phyloP scores from a whole-genome alignment of 2,888 invertebrate species.

The Drosophila vallismaia region DNA sequence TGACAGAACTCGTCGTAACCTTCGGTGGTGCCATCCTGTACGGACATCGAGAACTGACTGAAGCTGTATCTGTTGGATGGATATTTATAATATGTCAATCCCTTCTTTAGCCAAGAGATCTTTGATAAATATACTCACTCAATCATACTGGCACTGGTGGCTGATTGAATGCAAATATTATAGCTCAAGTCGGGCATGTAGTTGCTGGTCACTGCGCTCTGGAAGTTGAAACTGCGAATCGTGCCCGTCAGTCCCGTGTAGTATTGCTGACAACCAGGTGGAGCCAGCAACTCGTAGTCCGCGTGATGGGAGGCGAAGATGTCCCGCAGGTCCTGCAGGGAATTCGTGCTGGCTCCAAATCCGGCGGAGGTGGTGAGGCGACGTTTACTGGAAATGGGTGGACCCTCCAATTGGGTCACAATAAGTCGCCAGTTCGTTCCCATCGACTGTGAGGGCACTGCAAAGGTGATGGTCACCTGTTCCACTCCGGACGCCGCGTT shows the following conservation, averaged over 20 bases:
- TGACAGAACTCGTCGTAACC: constrained; percentile 85
- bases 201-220: constrained; percentile 82
- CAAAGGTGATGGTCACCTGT: constrained; percentile 84
- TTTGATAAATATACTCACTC: constrained; percentile 63
- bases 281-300: constrained; percentile 84
- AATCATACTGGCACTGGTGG: constrained; percentile 69
- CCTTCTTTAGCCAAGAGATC: not conserved
- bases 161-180: constrained; percentile 87
- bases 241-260: constrained; percentile 86
- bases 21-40: constrained; percentile 51
- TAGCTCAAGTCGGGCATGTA: constrained; percentile 86
- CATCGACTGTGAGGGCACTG: constrained; percentile 83
- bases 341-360: constrained; percentile 57
- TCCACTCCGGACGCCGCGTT: constrained; percentile 75
- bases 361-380: constrained; percentile 29
- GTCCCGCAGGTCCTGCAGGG: constrained; percentile 73
- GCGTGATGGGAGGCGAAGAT: constrained; percentile 74
- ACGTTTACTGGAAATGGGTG: constrained; percentile 46
- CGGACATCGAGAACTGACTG: constrained; percentile 68
- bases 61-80: constrained; percentile 68
- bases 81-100: not conserved
- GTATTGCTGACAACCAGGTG: constrained; percentile 88
- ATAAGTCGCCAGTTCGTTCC: constrained; percentile 85
- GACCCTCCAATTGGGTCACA: constrained; percentile 87
- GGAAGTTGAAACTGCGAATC: constrained; percentile 87